phyloP scores from a whole-genome alignment of 2,888 invertebrate species.

The Catocala sponsa region DNA sequence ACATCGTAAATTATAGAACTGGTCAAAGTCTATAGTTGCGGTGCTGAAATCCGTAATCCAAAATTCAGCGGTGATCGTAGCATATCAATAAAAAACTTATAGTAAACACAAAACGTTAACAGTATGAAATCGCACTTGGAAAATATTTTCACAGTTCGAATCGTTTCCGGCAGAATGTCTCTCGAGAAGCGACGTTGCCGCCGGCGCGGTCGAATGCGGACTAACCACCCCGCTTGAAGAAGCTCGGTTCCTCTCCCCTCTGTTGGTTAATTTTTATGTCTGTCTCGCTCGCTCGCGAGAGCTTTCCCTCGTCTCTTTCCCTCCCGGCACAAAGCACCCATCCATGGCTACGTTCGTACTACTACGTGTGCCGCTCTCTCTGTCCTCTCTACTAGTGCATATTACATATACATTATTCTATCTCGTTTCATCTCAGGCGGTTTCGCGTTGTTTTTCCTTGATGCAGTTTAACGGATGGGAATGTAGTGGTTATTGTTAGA shows the following conservation, averaged over 20 bases:
- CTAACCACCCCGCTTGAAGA: constrained; percentile 88
- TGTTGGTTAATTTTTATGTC: constrained; percentile 83
- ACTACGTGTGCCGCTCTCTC: constrained; percentile 85
- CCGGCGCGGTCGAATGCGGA: constrained; percentile 84
- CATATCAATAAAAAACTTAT: constrained; percentile 59
- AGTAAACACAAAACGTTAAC: constrained; percentile 68
- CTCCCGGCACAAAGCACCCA: constrained; percentile 76
- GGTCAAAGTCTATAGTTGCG: constrained; percentile 51
- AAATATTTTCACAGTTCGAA: constrained; percentile 82
- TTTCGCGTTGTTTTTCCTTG: constrained; percentile 87
- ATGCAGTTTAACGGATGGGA: constrained; percentile 88
- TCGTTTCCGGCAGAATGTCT: constrained; percentile 65
- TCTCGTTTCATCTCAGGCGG: constrained; percentile 87
- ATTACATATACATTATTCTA: constrained; percentile 88
- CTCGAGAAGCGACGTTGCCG: constrained; percentile 70
- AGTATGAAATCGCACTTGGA: constrained; percentile 71
- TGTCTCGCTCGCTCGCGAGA: constrained; percentile 77
- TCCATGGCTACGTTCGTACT: constrained; percentile 74
- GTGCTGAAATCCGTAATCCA: constrained; percentile 53
- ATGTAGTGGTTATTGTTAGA: constrained; percentile 88
- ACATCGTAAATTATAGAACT: constrained; percentile 58
- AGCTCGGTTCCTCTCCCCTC: constrained; percentile 86
- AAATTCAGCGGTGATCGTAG: constrained; percentile 39
- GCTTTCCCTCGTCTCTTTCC: constrained; percentile 78
- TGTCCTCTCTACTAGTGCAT: constrained; percentile 86